Base-by-base conservation (phyloP, 2,888 invertebrate species). In the Nymphalis c-album region DNA sequence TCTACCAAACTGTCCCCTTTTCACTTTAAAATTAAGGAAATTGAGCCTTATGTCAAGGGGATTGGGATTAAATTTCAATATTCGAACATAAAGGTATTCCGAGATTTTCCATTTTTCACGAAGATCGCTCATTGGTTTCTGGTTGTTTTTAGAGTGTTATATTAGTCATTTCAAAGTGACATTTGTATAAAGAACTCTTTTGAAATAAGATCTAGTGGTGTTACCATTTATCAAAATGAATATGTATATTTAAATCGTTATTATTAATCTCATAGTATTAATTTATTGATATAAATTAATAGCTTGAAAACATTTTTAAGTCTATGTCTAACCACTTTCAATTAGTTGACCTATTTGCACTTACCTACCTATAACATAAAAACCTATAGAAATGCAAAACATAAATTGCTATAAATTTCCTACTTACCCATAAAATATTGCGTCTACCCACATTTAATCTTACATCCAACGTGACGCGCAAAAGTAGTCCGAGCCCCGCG, bases 1-100 rank as follows among this genome's bases (percentile, higher is more conserved):
- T 84, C 81, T 83, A 81, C 80, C 80, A 80, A 82, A 82, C 80
- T 22, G 60, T 58, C 51, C 35, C 47, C 50, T 35, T 47, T n/a
- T 67, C 55, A 31, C 31, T 55, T 35, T 31, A 2, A 26, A 50
- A 13, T 18, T 46, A 35, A 17, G 51, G 31, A 35, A 63, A 64
- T 46, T 7, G 17, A 48, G 45, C 60, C 48, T 61, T 60, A 61
- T n/a, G 0, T 2, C 6, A 5, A 17, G 13, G 17, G 16, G 7
- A 18, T 60, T 60, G 45, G 45, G 50, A 45, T 58, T 57, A 3
- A 18, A 58, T 31, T 67, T 59, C 50, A 45, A 31, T 45, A 45
- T 4, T 18, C 4, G 10, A 53, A 16, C 16, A 2, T 18, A 7
- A 26, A 57, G 22, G 13, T n/a, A 1, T 51, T 48, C 18, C 16